These are phyloP conservation scores for Cancer borealis DNA, from an alignment of 2,888 invertebrate genomes.

Conservation along the genomic window DNA sequence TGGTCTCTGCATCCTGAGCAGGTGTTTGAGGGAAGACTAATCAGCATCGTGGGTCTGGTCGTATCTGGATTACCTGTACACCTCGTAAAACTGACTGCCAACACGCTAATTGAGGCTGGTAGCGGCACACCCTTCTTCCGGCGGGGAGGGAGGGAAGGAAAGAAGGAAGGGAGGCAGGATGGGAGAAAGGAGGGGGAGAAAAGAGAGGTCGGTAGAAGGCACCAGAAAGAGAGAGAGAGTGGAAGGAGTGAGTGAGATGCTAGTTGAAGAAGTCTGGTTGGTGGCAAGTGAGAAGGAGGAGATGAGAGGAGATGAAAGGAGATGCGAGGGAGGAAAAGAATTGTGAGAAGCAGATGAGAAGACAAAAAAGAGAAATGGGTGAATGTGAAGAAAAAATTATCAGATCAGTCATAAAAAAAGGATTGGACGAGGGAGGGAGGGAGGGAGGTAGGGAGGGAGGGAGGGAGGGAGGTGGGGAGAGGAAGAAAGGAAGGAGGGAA, in stretches of 20 bases:
- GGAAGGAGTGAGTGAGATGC: not conserved
- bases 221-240: too few relatives aligned
- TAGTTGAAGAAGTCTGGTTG: not conserved
- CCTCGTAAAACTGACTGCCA: not conserved
- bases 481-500: not conserved
- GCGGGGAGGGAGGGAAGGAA: not conserved
- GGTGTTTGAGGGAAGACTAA: not conserved
- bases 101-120: not conserved
- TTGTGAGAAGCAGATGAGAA: too few relatives aligned
- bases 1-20: not conserved
- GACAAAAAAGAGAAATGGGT: not conserved
- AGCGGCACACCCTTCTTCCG: not conserved
- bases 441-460: not conserved
- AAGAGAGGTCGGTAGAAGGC: too few relatives aligned
- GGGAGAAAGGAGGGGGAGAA: too few relatives aligned
- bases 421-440: not conserved
- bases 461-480: too few relatives aligned
- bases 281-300: not conserved
- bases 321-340: not conserved
- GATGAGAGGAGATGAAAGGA: too few relatives aligned
- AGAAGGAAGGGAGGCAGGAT: too few relatives aligned
- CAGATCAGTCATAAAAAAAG: not conserved
- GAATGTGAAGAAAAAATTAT: not conserved
- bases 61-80: not conserved
- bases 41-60: not conserved